Percentiles rank a stretch among this genome's conserved stretches.
phyloP scores from a whole-genome alignment of 2,113 vertebrate species.

The Cichladusa arquata region DNA sequence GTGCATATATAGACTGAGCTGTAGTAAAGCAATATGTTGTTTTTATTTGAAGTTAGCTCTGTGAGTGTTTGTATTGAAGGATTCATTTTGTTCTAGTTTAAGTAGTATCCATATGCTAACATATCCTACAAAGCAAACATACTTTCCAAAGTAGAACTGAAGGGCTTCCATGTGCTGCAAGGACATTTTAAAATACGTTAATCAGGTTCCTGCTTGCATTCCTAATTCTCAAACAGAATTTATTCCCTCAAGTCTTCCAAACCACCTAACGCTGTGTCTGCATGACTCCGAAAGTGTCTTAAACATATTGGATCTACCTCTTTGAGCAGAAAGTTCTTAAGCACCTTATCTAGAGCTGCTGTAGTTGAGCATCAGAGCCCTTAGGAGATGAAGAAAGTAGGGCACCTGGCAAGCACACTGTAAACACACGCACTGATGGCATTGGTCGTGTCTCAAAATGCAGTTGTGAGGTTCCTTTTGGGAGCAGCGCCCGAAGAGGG shows the following conservation, averaged over 20 bases:
- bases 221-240: not conserved
- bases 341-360: conserved; percentile 24
- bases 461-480: not conserved
- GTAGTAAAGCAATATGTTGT: conserved; percentile 42
- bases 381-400: conserved; percentile 20
- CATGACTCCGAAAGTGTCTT: not conserved
- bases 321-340: conserved; percentile 42
- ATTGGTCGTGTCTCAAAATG: not conserved
- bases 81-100: conserved; percentile 8
- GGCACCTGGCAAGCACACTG: conserved; percentile 21
- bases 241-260: not conserved
- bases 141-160: not conserved
- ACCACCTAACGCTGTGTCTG: not conserved
- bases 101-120: conserved; percentile 14
- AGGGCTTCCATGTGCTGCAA: not conserved
- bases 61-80: not conserved
- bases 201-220: not conserved
- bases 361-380: conserved; percentile 12
- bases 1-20: not conserved
- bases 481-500: not conserved
- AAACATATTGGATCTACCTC: not conserved
- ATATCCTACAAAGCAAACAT: not conserved
- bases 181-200: not conserved
- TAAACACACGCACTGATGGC: not conserved
- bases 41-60: conserved; percentile 29